Base-by-base conservation (phyloP, 1,140 invertebrate genomes). In the Drosophila malerkotliana region DNA sequence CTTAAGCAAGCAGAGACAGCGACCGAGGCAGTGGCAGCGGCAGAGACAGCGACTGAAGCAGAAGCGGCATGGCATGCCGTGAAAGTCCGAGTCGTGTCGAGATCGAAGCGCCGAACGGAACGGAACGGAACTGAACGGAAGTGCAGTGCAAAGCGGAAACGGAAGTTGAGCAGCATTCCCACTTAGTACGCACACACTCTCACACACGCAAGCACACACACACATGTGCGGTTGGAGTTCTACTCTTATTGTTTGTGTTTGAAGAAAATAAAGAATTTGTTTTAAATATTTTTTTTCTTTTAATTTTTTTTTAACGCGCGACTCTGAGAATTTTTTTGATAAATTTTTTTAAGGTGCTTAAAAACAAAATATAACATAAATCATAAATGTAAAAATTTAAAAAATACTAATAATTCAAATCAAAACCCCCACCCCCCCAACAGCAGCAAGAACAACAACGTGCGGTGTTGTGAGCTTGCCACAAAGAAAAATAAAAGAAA, bases 141-240 rank as follows among this genome's bases (percentile, higher is more conserved):
- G 83, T 88, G 83, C 83, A 82, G 79, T 88, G 83, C 59, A 54
- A 77, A 79, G 68, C 83, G 83, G 78, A 81, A 87, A 76, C 78
- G 83, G 83, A 83, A 83, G 66, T 69, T 74, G 79, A 80, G 61
- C 66, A 79, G 68, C 59, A 71, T 77, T 67, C 62, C 64, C 77
- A 74, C 63, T 64, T 74, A 75, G 77, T 69, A 63, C 61, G 15
- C 44, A 18, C 44, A 21, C 44, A 47, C 44, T 21, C 44, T 15
- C 44, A 9, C 44, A 41, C 54, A 59, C 24, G 56, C 51, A 41
- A 12, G 63, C 39, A 55, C 37, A 51, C 39, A 55, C 37, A 51
- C 51, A 56, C 56, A 71, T 44, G 45, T 37, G 28, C 44, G 15
- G 45, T 34, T 61, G 48, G 28, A 55, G 41, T 34, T 39, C 45